phyloP scores from a whole-genome alignment of 2,888 invertebrate species.

The Melinaea menophilus region DNA sequence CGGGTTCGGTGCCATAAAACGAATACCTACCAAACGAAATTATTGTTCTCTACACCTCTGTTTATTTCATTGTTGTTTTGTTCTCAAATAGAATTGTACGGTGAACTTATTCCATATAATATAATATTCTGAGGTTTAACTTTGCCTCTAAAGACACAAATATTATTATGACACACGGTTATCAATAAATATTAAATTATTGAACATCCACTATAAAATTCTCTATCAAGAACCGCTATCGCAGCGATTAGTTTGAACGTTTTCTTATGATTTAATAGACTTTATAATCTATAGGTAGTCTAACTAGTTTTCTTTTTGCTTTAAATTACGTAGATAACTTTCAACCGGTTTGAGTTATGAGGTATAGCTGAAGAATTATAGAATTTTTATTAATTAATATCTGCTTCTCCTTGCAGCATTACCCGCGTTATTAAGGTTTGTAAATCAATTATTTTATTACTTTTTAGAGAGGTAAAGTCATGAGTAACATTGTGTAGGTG shows the following conservation, averaged over 20 bases:
- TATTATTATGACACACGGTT: too few species aligned
- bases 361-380: not conserved
- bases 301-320: slow-evolving; percentile 56
- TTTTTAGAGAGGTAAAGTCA: too few species aligned
- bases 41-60: slow-evolving; percentile 59
- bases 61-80: slow-evolving; percentile 46
- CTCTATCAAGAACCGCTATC: not conserved
- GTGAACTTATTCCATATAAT: slow-evolving; percentile 11
- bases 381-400: not conserved
- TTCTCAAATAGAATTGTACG: slow-evolving; percentile 30
- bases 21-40: slow-evolving; percentile 64
- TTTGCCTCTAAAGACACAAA: not conserved
- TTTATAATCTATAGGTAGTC: slow-evolving; percentile 54
- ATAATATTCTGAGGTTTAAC: not conserved
- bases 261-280: slow-evolving; percentile 60
- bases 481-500: not conserved
- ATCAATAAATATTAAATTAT: too few species aligned
- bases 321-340: slow-evolving; percentile 44
- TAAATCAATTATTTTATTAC: slow-evolving; percentile 6
- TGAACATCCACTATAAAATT: too few species aligned
- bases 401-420: not conserved
- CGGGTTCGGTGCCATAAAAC: slow-evolving; percentile 57
- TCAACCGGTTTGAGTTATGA: slow-evolving; percentile 41
- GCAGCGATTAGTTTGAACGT: slow-evolving; percentile 15
- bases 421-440: not conserved